Evolutionary conservation across 2,888 invertebrate genomes (phyloP).

Genomic region (Leptarthrus brevirostris): DNA sequence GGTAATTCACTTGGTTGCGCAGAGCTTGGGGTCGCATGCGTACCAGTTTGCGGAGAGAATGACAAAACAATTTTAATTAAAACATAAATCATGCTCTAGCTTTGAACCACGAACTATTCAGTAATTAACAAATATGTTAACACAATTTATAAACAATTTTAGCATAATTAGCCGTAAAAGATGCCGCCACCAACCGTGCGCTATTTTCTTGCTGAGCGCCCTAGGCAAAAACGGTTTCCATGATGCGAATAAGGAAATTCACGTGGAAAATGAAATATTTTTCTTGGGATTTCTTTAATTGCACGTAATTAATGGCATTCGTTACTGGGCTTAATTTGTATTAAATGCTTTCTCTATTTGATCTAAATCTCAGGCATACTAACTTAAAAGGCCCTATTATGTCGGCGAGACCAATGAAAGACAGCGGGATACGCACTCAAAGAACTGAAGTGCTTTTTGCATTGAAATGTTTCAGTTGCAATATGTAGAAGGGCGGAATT

Average conservation of each 20-base stretch:
- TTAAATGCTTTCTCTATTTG: conserved; percentile 21
- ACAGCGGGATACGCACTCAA: not conserved
- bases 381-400: not conserved
- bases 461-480: conserved; percentile 21
- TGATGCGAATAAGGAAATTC: conserved; percentile 38
- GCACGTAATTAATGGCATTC: conserved; percentile 50
- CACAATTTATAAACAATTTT: conserved; percentile 54
- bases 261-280: conserved; percentile 49
- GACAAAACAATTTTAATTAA: conserved; percentile 51
- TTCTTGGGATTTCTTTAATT: conserved; percentile 47
- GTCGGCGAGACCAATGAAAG: not conserved
- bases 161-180: conserved; percentile 52
- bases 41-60: conserved; percentile 5
- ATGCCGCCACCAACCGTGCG: conserved; percentile 38
- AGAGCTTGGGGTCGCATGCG: no score
- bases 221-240: not conserved
- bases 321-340: conserved; percentile 49
- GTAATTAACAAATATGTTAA: conserved; percentile 54
- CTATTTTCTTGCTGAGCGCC: conserved; percentile 45
- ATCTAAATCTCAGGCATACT: not conserved
- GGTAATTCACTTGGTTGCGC: no score
- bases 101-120: conserved; percentile 28
- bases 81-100: conserved; percentile 50
- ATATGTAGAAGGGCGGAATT: conserved; percentile 13
- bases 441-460: not conserved